phyloP scores from a whole-genome alignment of 1,140 invertebrate species.

The Listronotus oregonensis region DNA sequence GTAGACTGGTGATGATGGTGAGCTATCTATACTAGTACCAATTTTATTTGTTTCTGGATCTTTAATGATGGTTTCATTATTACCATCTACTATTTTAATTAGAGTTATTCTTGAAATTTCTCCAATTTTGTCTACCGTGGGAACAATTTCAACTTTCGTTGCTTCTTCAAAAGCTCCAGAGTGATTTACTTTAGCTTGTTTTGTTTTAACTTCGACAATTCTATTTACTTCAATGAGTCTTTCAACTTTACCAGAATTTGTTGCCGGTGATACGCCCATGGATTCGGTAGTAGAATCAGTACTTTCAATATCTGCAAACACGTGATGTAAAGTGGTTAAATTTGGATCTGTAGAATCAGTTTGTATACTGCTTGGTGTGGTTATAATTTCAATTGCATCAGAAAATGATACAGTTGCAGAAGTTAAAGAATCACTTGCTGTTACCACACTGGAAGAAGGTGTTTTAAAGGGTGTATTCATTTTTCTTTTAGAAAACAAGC shows the following conservation, averaged over 20 bases:
- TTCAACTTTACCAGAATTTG: conserved; percentile 52
- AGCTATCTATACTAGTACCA: background rate
- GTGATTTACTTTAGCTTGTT: conserved; percentile 60
- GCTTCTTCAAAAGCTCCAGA: conserved; percentile 59
- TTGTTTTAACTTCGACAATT: conserved; percentile 67
- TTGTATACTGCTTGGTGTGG: conserved; percentile 15
- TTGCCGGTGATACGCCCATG: conserved; percentile 3
- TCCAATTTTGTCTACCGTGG: conserved; percentile 66
- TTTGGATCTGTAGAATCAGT: conserved; percentile 50
- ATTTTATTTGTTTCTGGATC: conserved; percentile 38
- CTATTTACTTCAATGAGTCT: conserved; percentile 69
- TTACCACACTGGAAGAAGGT: background rate
- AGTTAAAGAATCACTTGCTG: background rate
- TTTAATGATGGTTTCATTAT: conserved; percentile 40
- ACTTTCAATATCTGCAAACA: conserved; percentile 56
- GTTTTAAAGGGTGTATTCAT: conserved; percentile 44
- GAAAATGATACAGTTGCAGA: conserved; percentile 8
- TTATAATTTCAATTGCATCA: conserved; percentile 10
- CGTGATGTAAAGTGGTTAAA: conserved; percentile 59
- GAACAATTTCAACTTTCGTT: conserved; percentile 61
- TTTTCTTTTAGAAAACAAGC: conserved; percentile 58
- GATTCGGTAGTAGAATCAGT: conserved; percentile 31
- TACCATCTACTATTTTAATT: conserved; percentile 65
- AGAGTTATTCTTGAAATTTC: conserved; percentile 68
- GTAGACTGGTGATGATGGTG: conserved; percentile 14